Conservation (phyloP, 2,888 invertebrate species). For the Formica aserva region DNA sequence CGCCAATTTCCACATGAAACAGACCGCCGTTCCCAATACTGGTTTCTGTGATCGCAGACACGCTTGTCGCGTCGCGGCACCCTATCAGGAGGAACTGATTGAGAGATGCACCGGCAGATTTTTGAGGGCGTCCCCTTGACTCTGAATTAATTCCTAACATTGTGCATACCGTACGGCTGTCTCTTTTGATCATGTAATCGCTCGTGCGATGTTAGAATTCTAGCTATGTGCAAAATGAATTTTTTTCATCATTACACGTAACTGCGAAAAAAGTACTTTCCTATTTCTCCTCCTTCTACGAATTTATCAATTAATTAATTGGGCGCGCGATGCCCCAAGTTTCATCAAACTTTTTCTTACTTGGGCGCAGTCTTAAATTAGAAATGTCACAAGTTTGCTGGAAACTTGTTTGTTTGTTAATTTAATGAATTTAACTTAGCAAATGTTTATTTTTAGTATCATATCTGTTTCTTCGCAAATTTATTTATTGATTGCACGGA, state of each 20-base stretch:
- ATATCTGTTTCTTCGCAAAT: not conserved
- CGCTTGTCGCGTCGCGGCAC: slow-evolving; percentile 42
- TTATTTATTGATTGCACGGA: not conserved
- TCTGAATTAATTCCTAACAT: slow-evolving; percentile 71
- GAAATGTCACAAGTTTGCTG: not conserved
- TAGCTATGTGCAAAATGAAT: not conserved
- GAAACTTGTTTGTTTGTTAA: slow-evolving; percentile 12
- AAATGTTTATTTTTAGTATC: not conserved
- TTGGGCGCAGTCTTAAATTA: not conserved
- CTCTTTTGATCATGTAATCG: slow-evolving; percentile 5
- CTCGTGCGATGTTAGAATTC: slow-evolving; percentile 24
- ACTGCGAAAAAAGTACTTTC: not conserved
- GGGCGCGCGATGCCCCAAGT: not conserved
- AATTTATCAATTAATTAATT: slow-evolving; percentile 16
- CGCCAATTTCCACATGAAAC: slow-evolving; percentile 73
- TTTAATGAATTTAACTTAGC: not conserved
- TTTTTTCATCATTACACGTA: not conserved
- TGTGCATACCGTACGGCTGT: slow-evolving; percentile 64
- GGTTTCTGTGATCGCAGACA: slow-evolving; percentile 64
- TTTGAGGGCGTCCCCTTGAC: slow-evolving; percentile 48
- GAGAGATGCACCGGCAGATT: slow-evolving; percentile 39
- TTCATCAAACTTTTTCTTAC: not conserved
- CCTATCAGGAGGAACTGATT: slow-evolving; percentile 45
- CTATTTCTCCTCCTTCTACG: not conserved
- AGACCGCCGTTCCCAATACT: slow-evolving; percentile 65